phyloP scores from a whole-genome alignment of 2,888 invertebrate genomes.

The Leptinotarsa rubiginosa region DNA sequence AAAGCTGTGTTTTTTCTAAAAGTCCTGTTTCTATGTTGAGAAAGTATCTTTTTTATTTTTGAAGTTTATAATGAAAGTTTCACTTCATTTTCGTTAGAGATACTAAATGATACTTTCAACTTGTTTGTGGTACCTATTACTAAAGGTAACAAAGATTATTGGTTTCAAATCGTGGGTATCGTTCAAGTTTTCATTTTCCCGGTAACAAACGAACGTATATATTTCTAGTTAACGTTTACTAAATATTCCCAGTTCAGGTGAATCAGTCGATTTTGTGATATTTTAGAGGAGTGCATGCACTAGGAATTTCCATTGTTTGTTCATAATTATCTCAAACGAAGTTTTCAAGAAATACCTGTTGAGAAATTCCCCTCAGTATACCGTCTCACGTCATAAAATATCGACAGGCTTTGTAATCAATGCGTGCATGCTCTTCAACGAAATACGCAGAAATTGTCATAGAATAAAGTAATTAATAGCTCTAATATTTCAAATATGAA shows the following conservation, averaged over 20 bases:
- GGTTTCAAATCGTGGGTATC: too few species aligned
- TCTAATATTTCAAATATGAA: conserved; percentile 4
- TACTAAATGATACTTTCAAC: too few species aligned
- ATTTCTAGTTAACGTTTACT: background rate
- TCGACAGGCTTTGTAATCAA: background rate
- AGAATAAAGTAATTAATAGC: background rate
- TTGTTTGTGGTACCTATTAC: too few species aligned
- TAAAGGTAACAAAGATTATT: too few species aligned
- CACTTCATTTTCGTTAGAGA: too few species aligned
- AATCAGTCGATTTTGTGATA: background rate
- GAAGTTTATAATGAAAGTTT: too few species aligned
- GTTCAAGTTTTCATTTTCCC: too few species aligned
- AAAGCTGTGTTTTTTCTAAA: too few species aligned
- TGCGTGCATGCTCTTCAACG: background rate
- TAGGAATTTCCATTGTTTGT: background rate
- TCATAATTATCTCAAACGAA: background rate
- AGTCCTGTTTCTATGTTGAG: too few species aligned
- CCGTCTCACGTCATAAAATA: background rate
- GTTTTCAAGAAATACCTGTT: background rate
- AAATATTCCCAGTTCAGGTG: background rate
- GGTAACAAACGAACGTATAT: too few species aligned
- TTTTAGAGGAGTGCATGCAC: background rate
- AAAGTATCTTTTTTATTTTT: too few species aligned
- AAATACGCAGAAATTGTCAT: background rate
- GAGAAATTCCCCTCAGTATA: background rate